Base-by-base conservation (phyloP, 1,140 invertebrate genomes). In the Telenomus remus region DNA sequence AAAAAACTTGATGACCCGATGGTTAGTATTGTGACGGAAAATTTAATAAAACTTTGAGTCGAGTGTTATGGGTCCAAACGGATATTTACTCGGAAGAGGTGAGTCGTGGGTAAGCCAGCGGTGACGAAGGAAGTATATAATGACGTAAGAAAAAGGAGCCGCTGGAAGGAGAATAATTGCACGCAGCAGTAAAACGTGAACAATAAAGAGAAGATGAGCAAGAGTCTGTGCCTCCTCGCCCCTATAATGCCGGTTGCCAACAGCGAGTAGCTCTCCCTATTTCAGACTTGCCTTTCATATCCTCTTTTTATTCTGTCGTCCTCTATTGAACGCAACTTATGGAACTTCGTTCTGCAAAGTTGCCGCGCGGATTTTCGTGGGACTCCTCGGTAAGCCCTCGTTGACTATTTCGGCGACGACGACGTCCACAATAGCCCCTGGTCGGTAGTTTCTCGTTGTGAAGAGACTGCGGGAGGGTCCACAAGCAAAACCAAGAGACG, bases 291-390 rank as follows among this genome's bases (percentile, higher is more conserved):
- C 55, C 77, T 79, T 81, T 78, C 75, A 79, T 78, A 74, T 61
- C 66, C 80, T 27, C 19, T 78, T 80, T 85, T 85, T 84, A 84
- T 84, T 83, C 71, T 79, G 68, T 81, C 82, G 82, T 81, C 78
- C 77, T 39, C 81, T n/a, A 84, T 85, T 84, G 79, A 85, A 82
- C 79, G 77, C 78, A 81, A 84, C 81, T 85, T 85, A 85, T 85
- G 81, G 75, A 81, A 82, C 82, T 79, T 75, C 78, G 76, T 80
- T 81, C 76, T 68, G 77, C 72, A 81, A 84, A 84, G 81, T 85
- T 84, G 72, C 80, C 79, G 78, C 69, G 71, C 78, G 80, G 81
- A 83, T 82, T 83, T 85, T 80, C 80, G 71, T 79, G 71, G 76
- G 79, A 79, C 33, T 69, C 65, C 39, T 12, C 12, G 43, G 63